These are phyloP conservation scores for Caenorhabditis tropicalis DNA, from an alignment of 1,140 invertebrate species.

Conservation along the genomic window DNA sequence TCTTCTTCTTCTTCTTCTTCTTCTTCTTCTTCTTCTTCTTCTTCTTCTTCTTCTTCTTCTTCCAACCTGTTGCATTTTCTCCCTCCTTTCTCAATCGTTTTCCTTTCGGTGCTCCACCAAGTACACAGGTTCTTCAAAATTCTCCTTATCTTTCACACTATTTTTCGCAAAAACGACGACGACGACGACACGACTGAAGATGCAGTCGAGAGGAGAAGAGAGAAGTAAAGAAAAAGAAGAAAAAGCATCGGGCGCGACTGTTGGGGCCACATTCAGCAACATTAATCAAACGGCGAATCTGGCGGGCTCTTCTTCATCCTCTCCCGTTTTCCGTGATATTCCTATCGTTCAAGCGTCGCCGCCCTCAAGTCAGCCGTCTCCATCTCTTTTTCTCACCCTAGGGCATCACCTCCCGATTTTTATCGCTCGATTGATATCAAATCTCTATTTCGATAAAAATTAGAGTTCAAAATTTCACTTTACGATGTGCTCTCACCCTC, in stretches of 20 bases:
- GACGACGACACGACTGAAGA: conserved; percentile 27
- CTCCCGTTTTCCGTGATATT: conserved; percentile 41
- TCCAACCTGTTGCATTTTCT: neutral
- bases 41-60: neutral
- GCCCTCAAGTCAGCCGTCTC: conserved; percentile 30
- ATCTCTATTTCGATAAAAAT: conserved; percentile 30
- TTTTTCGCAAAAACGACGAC: neutral
- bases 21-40: neutral
- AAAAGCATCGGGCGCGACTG: conserved; percentile 42
- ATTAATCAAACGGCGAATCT: conserved; percentile 45
- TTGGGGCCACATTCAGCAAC: conserved; percentile 44
- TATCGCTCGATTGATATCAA: conserved; percentile 42
- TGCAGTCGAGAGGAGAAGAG: conserved; percentile 6
- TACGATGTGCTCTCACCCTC: neutral
- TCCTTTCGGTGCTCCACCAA: conserved; percentile 23
- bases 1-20: neutral
- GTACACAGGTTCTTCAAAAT: conserved; percentile 33
- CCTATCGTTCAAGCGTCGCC: conserved; percentile 37
- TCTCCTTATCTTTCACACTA: conserved; percentile 14
- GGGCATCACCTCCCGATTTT: conserved; percentile 29
- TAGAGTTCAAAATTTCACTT: conserved; percentile 24
- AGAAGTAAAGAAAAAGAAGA: conserved; percentile 15
- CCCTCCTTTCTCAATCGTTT: neutral
- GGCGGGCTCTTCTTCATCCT: conserved; percentile 38
- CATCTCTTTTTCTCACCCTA: conserved; percentile 38